Base-by-base conservation (phyloP, 2,888 invertebrate genomes). In the Hydropsyche betteni region DNA sequence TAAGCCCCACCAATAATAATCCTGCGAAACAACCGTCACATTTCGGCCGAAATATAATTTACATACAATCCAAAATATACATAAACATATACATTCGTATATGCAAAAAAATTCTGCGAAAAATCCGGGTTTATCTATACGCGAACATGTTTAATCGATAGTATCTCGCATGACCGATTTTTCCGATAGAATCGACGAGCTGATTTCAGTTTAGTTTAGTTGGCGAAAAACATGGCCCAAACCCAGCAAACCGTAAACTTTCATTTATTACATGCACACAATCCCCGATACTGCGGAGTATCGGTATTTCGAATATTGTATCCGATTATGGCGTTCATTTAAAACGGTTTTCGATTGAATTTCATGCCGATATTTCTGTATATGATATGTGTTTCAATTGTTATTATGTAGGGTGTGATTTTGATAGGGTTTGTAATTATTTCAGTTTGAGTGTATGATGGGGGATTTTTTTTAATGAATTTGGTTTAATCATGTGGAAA, bases 181-280 rank as follows among this genome's bases (percentile, higher is more conserved):
- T 70, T 52, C 70, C 53, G 53, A 70, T 70, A 24, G 70, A 70
- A 36, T 69, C 44, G 70, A 24, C 24, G 70, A 34, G 70, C 70
- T 53, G 70, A 70, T 72, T 76, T 64, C 33, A 68, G 76, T 72
- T 74, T 61, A 74, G 74, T 74, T 74, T 74, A 76, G 75, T 76
- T 78, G 69, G 77, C 64, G 79, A 77, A 79, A 76, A 76, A 77
- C 76, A 64, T 69, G 76, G 75, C 68, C 75, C 73, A 74, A 24
- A 76, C 51, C 68, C 75, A 73, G 36, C 73, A 55, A 69, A 70
- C 69, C 76, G 72, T 34, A 72, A 72, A 72, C 38, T 44, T 72
- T 72, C 72, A 72, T 72, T 72, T 72, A 72, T 72, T 72, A 72
- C 72, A 72, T 72, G 72, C 72, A 72, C 72, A 72, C 72, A 72